Evolutionary conservation across 2,888 invertebrate genomes (phyloP).

Genomic region (Resseliella maxima): DNA sequence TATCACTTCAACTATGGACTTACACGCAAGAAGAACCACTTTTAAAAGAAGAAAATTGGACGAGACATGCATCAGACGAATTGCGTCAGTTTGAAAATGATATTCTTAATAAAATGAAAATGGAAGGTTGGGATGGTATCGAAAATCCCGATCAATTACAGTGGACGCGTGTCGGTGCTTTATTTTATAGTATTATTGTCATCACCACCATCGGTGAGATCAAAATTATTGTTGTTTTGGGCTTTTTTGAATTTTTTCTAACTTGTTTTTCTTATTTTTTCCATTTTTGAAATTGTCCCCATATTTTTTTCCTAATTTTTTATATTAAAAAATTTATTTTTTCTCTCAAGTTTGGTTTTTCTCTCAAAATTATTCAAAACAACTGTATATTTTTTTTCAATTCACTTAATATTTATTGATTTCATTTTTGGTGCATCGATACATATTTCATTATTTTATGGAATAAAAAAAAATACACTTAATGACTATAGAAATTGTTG

Average conservation of each 20-base stretch:
- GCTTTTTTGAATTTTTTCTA: no score
- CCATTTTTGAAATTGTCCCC: no score
- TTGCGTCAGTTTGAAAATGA: conserved; percentile 76
- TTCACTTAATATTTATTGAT: background rate
- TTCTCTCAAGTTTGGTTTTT: no score
- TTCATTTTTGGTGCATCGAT: background rate
- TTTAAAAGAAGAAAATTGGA: conserved; percentile 83
- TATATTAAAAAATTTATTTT: no score
- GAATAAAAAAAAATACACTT: no score
- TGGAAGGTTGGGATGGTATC: conserved; percentile 89
- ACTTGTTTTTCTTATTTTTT: background rate
- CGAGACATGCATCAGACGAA: conserved; percentile 75
- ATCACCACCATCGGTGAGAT: conserved; percentile 94
- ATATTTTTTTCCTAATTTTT: no score
- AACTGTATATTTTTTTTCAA: background rate
- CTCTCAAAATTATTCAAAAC: no score
- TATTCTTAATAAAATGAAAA: conserved; percentile 84
- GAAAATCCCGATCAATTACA: conserved; percentile 75
- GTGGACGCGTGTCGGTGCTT: conserved; percentile 89
- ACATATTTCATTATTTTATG: background rate
- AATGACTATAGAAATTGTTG: background rate
- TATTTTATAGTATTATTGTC: conserved; percentile 95
- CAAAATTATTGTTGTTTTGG: background rate
- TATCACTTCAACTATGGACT: conserved; percentile 83
- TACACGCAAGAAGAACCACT: conserved; percentile 70